A percentile compares a stretch with the other conserved stretches of the same genome.
Evolutionary conservation across 2,888 invertebrate species (phyloP).

Genomic region (Platypus cylindrus): DNA sequence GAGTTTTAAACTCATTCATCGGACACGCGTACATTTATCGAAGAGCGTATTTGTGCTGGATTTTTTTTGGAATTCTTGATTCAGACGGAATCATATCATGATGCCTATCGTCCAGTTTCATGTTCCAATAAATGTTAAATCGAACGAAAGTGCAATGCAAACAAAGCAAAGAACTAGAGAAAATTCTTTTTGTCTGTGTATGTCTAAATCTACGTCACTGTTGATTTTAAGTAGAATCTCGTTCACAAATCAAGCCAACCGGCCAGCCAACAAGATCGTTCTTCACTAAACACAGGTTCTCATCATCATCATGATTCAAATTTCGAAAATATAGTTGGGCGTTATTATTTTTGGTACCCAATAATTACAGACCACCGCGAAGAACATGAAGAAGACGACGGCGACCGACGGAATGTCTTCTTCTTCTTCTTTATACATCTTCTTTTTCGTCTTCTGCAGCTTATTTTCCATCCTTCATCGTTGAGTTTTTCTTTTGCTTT

Average conservation of each 20-base stretch:
- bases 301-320: slow-evolving; percentile 34
- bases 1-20: no score
- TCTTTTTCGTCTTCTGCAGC: not conserved
- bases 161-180: not conserved
- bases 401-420: slow-evolving; percentile 11
- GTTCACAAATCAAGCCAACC: slow-evolving; percentile 4
- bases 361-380: slow-evolving; percentile 34
- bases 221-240: slow-evolving; percentile 9
- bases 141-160: no score
- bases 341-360: slow-evolving; percentile 29
- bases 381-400: no score
- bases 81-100: no score
- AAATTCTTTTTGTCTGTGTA: not conserved
- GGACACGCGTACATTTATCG: no score
- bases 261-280: slow-evolving; percentile 19
- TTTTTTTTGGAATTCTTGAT: no score
- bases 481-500: no score
- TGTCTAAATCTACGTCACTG: slow-evolving; percentile 5
- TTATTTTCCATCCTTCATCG: no score
- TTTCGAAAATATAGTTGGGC: slow-evolving; percentile 26
- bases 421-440: slow-evolving; percentile 7
- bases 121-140: no score
- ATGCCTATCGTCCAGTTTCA: no score
- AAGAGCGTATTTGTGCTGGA: no score
- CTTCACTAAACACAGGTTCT: slow-evolving; percentile 33